A percentile compares a stretch with the other conserved stretches of the same genome.
These are phyloP conservation scores for Oreochromis grahami DNA, from an alignment of 2,797 vertebrate genomes.

Conservation along the genomic window DNA sequence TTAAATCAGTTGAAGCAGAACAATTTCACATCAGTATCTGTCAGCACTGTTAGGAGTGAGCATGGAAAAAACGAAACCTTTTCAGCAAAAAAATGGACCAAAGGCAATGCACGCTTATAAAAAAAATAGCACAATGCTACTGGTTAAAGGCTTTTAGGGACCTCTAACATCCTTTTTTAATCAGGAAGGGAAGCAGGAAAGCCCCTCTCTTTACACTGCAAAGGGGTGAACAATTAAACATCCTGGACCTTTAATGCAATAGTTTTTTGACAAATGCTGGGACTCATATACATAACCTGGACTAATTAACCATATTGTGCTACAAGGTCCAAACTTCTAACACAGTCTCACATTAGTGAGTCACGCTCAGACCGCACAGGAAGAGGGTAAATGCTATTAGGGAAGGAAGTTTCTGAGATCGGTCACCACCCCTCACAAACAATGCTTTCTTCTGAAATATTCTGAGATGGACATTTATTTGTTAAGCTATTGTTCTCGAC, in stretches of 20 bases:
- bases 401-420: constrained; percentile 36
- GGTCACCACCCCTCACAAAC: constrained; percentile 34
- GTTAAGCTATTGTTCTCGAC: constrained; percentile 62
- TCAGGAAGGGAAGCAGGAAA: constrained; percentile 46
- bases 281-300: constrained; percentile 11
- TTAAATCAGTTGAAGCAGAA: not conserved
- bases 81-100: not conserved
- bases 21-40: not conserved
- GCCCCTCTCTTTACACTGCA: not conserved
- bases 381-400: constrained; percentile 33
- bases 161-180: constrained; percentile 29
- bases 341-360: not conserved
- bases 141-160: constrained; percentile 11
- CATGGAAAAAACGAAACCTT: not conserved
- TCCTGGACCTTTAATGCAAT: not conserved
- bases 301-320: constrained; percentile 12
- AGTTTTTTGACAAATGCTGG: constrained; percentile 18
- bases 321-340: not conserved
- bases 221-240: constrained; percentile 16
- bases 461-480: constrained; percentile 48
- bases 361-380: constrained; percentile 50
- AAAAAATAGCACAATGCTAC: not conserved
- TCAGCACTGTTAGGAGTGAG: not conserved
- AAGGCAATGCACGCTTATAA: constrained; percentile 3
- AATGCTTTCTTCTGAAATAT: constrained; percentile 40